Base-by-base conservation (phyloP, 2,888 invertebrate species). In the Chromoteleia sp. region DNA sequence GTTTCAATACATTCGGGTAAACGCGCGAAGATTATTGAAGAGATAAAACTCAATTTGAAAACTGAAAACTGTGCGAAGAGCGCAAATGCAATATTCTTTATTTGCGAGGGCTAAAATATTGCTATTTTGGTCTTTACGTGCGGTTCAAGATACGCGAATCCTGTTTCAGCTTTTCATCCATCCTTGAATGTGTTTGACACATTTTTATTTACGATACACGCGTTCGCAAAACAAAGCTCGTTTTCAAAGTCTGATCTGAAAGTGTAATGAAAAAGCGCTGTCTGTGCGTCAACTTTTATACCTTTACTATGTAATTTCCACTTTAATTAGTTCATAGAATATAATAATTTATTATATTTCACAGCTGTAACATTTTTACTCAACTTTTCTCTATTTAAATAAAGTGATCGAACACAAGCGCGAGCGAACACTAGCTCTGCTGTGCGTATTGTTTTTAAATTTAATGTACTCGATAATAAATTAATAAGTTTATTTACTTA, bases 1-100 rank as follows among this genome's bases (percentile, higher is more conserved):
- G 33, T 48, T 63, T 50, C 48, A 8, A 6, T 29, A 43, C 59
- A 15, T 43, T 59, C 30, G 29, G 15, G 17, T 3, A 50, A 36
- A 21, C 14, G 12, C 21, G 36, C 15, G 5, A 43, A 63, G 63
- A 25, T 63, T 63, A 63, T 30, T 21, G 12, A 63, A 50, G 21
- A 12, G 50, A 48, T 50, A 36, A 63, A 63, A 48, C 50, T 30
- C 48, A 63, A 50, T 63, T 63, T 63, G 6, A 36, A 63, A 50
- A 36, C 33, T 48, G 50, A 12, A 63, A 63, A 63, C 33, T 43
- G 14, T 14, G 41, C 30, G 12, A 36, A 36, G 3, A 15, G 15
- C 15, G 8, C 7, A 12, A 21, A 39, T 54, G 14, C 14, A 45
- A 68, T 56, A 56, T 68, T 45, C 45, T 68, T 30, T 19, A 17